phyloP scores from a whole-genome alignment of 2,797 vertebrate genomes.

The Setipinna tenuifilis region DNA sequence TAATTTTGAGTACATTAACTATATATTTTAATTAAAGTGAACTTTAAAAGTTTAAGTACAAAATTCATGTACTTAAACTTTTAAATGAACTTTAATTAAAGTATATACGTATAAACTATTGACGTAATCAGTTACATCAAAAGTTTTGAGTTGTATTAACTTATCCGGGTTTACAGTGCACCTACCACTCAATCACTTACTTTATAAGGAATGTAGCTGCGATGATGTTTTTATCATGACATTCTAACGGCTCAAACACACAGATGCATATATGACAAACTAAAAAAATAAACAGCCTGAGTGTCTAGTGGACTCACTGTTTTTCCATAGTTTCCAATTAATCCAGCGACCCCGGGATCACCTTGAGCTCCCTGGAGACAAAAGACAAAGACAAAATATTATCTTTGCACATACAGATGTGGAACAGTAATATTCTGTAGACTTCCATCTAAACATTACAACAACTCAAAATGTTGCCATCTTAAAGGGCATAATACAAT shows the following conservation, averaged over 20 bases:
- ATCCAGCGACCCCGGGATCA: constrained; percentile 81
- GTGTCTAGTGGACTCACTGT: constrained; percentile 72
- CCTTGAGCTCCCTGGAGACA: constrained; percentile 79
- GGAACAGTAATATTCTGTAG: too few relatives aligned
- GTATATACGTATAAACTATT: too few relatives aligned
- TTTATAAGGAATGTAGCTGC: background rate
- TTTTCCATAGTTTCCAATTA: constrained; percentile 91
- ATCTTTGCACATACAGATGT: too few relatives aligned
- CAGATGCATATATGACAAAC: constrained; percentile 6
- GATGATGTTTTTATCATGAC: background rate
- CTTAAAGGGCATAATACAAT: background rate
- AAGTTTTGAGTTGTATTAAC: too few relatives aligned
- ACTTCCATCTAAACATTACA: background rate
- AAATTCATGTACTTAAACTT: too few relatives aligned
- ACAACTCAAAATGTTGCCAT: background rate
- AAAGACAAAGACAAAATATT: constrained; percentile 26
- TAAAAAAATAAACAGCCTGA: background rate
- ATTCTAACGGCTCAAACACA: background rate
- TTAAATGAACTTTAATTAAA: too few relatives aligned
- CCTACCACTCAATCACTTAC: background rate
- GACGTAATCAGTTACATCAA: too few relatives aligned
- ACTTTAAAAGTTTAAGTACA: too few relatives aligned
- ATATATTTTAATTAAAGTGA: too few relatives aligned
- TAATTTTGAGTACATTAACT: too few relatives aligned
- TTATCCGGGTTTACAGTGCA: too few relatives aligned